Conservation (phyloP, 2,797 vertebrate genomes). For the Danio aesculapii region DNA sequence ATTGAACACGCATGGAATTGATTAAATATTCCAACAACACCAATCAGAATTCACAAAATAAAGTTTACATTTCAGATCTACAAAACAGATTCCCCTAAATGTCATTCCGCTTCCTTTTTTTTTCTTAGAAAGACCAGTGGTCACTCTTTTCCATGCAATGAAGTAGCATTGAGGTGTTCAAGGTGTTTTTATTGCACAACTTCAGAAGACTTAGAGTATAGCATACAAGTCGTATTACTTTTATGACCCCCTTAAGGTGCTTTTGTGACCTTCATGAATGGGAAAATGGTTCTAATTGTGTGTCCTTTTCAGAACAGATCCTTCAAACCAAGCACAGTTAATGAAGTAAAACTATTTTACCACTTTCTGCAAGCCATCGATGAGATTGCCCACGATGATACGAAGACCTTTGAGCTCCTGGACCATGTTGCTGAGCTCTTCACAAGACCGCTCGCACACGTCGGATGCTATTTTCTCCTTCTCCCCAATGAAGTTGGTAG, state of each 20-base stretch:
- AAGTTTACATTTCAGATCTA: neutral
- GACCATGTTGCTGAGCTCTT: constrained; percentile 92
- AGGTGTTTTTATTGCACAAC: neutral
- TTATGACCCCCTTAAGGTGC: constrained; percentile 20
- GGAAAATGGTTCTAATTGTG: neutral
- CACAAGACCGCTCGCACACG: constrained; percentile 94
- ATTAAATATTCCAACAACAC: neutral
- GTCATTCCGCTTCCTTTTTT: neutral
- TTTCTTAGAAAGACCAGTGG: no score
- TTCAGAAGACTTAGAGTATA: constrained; percentile 25
- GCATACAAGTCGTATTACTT: neutral
- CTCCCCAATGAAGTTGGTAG: constrained; percentile 83
- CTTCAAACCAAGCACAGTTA: neutral
- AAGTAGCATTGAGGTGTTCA: neutral
- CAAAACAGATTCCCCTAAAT: neutral
- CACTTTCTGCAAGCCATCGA: constrained; percentile 93
- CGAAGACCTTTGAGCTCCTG: constrained; percentile 92
- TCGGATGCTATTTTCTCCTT: constrained; percentile 77
- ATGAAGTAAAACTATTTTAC: constrained; percentile 73
- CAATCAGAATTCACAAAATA: constrained; percentile 13
- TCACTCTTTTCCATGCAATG: neutral
- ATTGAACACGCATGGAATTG: no score
- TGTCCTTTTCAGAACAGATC: neutral
- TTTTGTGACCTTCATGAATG: constrained; percentile 12
- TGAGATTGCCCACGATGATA: constrained; percentile 89